Evolutionary conservation across 1,140 invertebrate species (phyloP).

Genomic region (Macrocentrus cingulum): DNA sequence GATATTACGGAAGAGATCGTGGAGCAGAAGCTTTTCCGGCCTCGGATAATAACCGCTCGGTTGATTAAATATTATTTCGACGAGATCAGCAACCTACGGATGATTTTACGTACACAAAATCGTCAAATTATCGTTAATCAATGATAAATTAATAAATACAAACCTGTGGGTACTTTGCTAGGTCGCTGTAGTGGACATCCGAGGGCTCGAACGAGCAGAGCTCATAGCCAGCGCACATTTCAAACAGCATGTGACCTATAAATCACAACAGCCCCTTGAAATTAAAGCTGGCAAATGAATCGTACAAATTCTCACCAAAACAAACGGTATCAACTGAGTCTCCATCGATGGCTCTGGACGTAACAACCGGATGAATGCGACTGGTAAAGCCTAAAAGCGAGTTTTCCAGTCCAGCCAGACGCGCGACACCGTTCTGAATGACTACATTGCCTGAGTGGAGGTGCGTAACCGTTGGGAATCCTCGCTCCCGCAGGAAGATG

Average conservation of each 20-base stretch:
- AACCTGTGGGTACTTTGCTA: constrained; percentile 77
- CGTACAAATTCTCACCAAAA: constrained; percentile 66
- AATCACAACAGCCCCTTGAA: constrained; percentile 63
- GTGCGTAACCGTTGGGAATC: constrained; percentile 83
- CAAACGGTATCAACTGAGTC: constrained; percentile 72
- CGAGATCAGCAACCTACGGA: constrained; percentile 73
- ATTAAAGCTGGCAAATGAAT: constrained; percentile 71
- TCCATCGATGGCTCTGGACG: constrained; percentile 57
- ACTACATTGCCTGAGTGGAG: constrained; percentile 90
- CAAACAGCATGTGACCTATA: constrained; percentile 78
- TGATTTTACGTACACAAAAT: not conserved
- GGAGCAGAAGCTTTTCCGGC: constrained; percentile 76
- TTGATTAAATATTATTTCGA: constrained; percentile 79
- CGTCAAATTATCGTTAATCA: not conserved
- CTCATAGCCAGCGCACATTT: constrained; percentile 87
- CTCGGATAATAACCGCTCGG: constrained; percentile 66
- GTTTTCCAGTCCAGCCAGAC: constrained; percentile 81
- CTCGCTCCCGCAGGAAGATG: constrained; percentile 81
- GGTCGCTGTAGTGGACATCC: constrained; percentile 70
- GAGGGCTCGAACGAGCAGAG: constrained; percentile 73
- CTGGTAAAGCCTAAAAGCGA: constrained; percentile 78
- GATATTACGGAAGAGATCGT: constrained; percentile 83
- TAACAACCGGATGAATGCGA: constrained; percentile 63
- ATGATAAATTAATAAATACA: no score
- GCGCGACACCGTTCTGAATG: constrained; percentile 84